These are phyloP conservation scores for Chloroclystis v-ata DNA, from an alignment of 2,888 invertebrate genomes.

Conservation along the genomic window DNA sequence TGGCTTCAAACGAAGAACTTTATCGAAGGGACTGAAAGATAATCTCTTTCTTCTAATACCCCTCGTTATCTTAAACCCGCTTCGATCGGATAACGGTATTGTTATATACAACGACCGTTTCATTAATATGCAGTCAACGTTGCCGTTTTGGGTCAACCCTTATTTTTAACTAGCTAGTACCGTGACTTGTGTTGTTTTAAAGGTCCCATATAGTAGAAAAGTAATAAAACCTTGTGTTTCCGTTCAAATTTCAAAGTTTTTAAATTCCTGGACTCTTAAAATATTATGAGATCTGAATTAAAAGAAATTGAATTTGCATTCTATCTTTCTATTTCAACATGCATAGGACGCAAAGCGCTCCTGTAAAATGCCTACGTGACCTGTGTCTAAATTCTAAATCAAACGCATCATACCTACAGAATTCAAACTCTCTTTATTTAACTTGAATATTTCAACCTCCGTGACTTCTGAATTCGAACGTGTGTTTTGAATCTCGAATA, in stretches of 20 bases:
- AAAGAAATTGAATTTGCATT: conserved; percentile 35
- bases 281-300: conserved; percentile 20
- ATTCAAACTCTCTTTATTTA: conserved; percentile 33
- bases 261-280: too few species aligned
- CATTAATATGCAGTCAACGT: conserved; percentile 1
- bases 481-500: conserved; percentile 37
- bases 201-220: neutral
- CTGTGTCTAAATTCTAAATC: conserved; percentile 34
- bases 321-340: conserved; percentile 38
- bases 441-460: conserved; percentile 24
- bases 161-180: neutral
- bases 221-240: too few species aligned
- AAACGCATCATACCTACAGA: conserved; percentile 34
- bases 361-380: conserved; percentile 49
- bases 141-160: neutral
- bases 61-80: conserved; percentile 24
- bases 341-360: conserved; percentile 37
- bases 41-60: conserved; percentile 32
- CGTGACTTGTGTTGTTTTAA: neutral
- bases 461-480: conserved; percentile 30
- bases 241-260: too few species aligned
- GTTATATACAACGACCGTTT: conserved; percentile 2
- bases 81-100: conserved; percentile 19
- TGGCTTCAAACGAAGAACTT: conserved; percentile 27
- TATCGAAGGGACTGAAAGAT: conserved; percentile 39